Conservation (phyloP, 2,113 vertebrate genomes). For the Gila orcuttii region DNA sequence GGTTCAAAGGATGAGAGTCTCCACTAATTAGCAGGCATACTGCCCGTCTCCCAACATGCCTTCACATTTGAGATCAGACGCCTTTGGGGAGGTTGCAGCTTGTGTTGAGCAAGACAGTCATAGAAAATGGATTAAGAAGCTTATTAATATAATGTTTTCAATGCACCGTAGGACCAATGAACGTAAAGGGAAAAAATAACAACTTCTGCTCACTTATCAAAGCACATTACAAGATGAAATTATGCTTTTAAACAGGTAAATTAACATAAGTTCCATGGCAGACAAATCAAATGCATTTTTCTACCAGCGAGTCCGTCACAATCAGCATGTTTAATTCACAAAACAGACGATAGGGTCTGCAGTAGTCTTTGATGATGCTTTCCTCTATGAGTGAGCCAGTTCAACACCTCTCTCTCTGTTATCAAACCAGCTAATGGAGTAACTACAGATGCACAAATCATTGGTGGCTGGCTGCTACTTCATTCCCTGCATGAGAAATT, state of each 20-base stretch:
- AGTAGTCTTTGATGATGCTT: conserved; percentile 15
- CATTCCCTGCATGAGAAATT: conserved; percentile 26
- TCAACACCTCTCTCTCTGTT: neutral
- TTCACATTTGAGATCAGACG: conserved; percentile 49
- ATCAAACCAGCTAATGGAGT: conserved; percentile 9
- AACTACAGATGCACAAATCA: conserved; percentile 6
- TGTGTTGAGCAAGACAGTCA: conserved; percentile 35
- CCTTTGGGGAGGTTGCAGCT: conserved; percentile 39
- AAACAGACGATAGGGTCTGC: neutral
- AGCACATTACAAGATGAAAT: conserved; percentile 22
- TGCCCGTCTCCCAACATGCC: conserved; percentile 47
- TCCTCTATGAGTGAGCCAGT: neutral
- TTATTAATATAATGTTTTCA: conserved; percentile 45
- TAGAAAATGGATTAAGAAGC: conserved; percentile 37
- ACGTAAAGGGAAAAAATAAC: neutral
- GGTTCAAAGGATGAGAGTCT: conserved; percentile 49
- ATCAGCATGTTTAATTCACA: conserved; percentile 41
- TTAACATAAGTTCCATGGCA: conserved; percentile 14
- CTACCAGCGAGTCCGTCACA: neutral
- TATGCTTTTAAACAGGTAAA: conserved; percentile 23
- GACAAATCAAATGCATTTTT: conserved; percentile 15
- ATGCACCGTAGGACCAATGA: neutral
- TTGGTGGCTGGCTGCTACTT: conserved; percentile 18
- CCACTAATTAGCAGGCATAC: conserved; percentile 54
- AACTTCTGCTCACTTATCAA: neutral